Evolutionary conservation across 2,797 vertebrate species (phyloP).

Genomic region (Enteromius fasciolatus): DNA sequence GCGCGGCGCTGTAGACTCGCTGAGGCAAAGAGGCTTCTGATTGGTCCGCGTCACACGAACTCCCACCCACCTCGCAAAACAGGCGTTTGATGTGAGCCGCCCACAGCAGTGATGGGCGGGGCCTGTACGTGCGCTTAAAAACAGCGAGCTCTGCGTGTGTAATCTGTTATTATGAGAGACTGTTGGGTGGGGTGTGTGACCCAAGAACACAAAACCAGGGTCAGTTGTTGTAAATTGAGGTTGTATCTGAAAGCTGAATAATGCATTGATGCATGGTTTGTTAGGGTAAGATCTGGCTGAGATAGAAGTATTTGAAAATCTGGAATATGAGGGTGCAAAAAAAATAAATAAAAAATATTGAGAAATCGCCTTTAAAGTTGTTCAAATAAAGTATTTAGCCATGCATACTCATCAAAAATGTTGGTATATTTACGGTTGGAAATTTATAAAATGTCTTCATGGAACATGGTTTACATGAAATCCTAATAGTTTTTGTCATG

Average conservation of each 20-base stretch:
- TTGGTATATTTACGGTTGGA: no score
- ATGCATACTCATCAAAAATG: no score
- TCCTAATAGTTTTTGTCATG: no score
- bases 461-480: no score
- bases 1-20: constrained; percentile 30
- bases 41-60: neutral
- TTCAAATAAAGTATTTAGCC: no score
- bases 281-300: no score
- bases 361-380: no score
- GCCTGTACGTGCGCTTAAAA: neutral
- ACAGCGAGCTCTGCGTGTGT: neutral
- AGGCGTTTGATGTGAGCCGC: neutral
- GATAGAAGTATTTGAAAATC: no score
- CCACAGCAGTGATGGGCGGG: neutral
- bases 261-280: neutral
- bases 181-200: neutral
- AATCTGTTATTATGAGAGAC: neutral
- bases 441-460: no score
- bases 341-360: no score
- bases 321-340: no score
- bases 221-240: neutral
- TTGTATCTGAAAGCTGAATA: no score
- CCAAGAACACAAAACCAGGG: neutral
- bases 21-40: constrained; percentile 6
- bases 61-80: neutral